A percentile compares a stretch with the other conserved stretches of the same genome.
These are phyloP conservation scores for Anoplius nigerrimus DNA, from an alignment of 2,888 invertebrate genomes.

Conservation along the genomic window DNA sequence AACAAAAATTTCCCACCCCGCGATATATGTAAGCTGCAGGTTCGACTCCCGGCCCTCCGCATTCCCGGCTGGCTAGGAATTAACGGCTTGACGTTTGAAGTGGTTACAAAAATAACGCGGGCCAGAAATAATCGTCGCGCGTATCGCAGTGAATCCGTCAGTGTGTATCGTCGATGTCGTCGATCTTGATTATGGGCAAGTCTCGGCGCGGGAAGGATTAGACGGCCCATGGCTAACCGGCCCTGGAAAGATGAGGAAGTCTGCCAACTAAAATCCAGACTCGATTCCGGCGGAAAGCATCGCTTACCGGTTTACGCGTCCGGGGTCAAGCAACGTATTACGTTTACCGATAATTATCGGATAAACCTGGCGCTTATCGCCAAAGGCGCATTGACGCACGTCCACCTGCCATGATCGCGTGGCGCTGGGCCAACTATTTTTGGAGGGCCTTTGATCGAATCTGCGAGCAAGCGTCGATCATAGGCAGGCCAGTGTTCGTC, in stretches of 20 bases:
- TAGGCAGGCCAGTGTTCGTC: conserved; percentile 30
- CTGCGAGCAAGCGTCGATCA: neutral
- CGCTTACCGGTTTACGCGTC: too few species aligned
- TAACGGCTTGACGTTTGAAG: conserved; percentile 38
- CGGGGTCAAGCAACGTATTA: neutral
- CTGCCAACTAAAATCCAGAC: too few species aligned
- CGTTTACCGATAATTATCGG: conserved; percentile 3
- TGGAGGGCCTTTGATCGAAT: neutral
- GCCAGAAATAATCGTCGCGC: conserved; percentile 41
- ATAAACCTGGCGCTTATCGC: neutral
- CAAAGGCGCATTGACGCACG: neutral
- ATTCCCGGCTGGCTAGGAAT: conserved; percentile 41
- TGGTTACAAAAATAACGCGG: conserved; percentile 46
- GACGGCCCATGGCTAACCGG: too few species aligned
- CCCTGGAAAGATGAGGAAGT: too few species aligned
- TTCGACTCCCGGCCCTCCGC: conserved; percentile 29
- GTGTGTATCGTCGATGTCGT: too few species aligned
- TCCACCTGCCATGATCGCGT: neutral
- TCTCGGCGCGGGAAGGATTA: too few species aligned
- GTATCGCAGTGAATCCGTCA: too few species aligned
- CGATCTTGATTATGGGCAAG: too few species aligned
- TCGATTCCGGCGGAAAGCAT: too few species aligned
- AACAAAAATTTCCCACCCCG: too few species aligned
- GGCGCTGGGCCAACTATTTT: neutral
- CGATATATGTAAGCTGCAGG: conserved; percentile 13